Conservation (phyloP, 2,888 invertebrate genomes). For the Drosophila affinis region DNA sequence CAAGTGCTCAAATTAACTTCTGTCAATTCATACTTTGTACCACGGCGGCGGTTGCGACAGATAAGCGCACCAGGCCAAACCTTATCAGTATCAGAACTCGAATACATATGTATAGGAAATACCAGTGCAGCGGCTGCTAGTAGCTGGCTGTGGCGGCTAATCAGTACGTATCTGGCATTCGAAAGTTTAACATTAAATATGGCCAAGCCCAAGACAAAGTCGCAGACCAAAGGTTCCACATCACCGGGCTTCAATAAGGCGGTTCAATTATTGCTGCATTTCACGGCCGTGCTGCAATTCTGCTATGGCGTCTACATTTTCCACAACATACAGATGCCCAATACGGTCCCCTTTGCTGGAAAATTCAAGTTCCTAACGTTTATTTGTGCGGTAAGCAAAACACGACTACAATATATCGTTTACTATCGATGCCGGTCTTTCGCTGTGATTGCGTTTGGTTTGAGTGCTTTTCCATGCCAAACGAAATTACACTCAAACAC, state of each 20-base stretch:
- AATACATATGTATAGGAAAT: background rate
- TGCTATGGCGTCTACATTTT: conserved; percentile 89
- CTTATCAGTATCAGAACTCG: conserved; percentile 27
- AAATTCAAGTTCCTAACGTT: conserved; percentile 94
- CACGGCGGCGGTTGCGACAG: conserved; percentile 33
- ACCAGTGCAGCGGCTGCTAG: conserved; percentile 10
- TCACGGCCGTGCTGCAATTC: conserved; percentile 87
- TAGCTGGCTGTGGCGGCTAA: conserved; percentile 44
- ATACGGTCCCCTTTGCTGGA: conserved; percentile 86
- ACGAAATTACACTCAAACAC: too few relatives aligned
- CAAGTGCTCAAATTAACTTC: conserved; percentile 20
- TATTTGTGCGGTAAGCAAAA: conserved; percentile 89
- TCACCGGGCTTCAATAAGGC: conserved; percentile 72
- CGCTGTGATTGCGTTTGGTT: too few relatives aligned
- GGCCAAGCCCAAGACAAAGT: conserved; percentile 60
- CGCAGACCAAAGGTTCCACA: conserved; percentile 66
- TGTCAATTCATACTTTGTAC: conserved; percentile 45
- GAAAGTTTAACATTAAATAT: conserved; percentile 58
- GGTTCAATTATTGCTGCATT: conserved; percentile 83
- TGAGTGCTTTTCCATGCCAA: too few relatives aligned
- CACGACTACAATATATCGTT: too few relatives aligned
- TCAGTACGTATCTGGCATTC: conserved; percentile 61
- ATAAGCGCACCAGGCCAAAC: conserved; percentile 17
- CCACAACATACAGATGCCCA: conserved; percentile 86
- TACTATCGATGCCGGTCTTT: too few relatives aligned